Percentiles rank a stretch among this genome's conserved stretches.
Evolutionary conservation across 2,113 vertebrate species (phyloP).

Genomic region (Sciurus niger): DNA sequence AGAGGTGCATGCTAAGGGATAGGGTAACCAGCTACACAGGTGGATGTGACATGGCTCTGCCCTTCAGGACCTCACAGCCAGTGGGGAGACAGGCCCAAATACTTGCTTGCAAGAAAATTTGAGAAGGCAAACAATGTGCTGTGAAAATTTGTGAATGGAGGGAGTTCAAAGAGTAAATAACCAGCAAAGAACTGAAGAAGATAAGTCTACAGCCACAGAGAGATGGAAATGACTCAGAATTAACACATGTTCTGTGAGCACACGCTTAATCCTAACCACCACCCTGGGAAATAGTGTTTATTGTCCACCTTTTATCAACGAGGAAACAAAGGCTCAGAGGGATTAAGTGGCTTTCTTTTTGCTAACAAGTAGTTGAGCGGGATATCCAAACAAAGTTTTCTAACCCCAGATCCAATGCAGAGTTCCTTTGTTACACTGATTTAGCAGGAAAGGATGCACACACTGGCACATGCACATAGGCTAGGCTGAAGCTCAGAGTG

Average conservation of each 20-base stretch:
- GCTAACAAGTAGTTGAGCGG: not conserved
- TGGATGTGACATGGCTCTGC: not conserved
- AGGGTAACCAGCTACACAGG: not conserved
- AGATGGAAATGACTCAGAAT: not conserved
- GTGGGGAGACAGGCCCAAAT: not conserved
- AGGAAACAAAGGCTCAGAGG: not conserved
- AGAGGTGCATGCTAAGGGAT: not conserved
- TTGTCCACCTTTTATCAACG: not conserved
- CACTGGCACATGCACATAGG: not conserved
- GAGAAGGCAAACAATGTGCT: not conserved
- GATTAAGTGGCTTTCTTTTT: not conserved
- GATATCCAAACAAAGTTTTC: slow-evolving; percentile 13
- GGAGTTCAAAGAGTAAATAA: not conserved
- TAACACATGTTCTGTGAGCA: not conserved
- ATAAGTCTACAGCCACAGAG: not conserved
- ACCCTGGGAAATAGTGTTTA: not conserved
- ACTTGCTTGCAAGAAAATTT: not conserved
- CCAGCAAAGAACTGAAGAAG: not conserved
- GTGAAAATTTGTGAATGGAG: not conserved
- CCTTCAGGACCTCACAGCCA: not conserved
- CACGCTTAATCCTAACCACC: not conserved
- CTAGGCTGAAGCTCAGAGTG: not conserved
- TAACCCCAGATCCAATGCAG: not conserved
- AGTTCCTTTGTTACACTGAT: not conserved
- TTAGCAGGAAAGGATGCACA: not conserved